A percentile compares a stretch with the other conserved stretches of the same genome.
Conservation (phyloP, 2,888 invertebrate species). For the Acanthococcus lagerstroemiae region DNA sequence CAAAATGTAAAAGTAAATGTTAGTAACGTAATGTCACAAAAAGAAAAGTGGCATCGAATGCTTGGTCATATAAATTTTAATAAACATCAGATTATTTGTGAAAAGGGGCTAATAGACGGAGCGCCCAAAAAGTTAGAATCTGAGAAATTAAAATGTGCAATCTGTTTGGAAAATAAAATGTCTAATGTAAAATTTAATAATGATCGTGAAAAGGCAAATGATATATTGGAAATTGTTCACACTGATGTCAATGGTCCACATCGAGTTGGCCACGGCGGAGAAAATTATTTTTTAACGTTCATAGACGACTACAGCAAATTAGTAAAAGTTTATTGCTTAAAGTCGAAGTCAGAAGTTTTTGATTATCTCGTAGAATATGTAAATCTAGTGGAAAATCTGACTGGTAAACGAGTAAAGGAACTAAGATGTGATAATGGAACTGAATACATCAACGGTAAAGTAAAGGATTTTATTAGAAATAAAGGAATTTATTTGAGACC, state of each 20-base stretch:
- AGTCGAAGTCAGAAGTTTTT: too few relatives aligned
- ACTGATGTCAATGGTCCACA: not conserved
- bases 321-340: too few relatives aligned
- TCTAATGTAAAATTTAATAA: not conserved
- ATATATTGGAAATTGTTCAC: not conserved
- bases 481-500: conserved; percentile 32
- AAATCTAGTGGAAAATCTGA: too few relatives aligned
- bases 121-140: not conserved
- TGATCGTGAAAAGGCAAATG: not conserved
- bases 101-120: not conserved
- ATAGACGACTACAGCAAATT: too few relatives aligned
- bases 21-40: not conserved
- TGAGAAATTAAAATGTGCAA: not conserved
- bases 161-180: not conserved
- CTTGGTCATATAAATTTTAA: not conserved
- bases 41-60: not conserved
- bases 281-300: too few relatives aligned
- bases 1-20: not conserved
- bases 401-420: too few relatives aligned
- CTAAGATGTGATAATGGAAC: too few relatives aligned
- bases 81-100: not conserved
- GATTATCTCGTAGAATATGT: too few relatives aligned
- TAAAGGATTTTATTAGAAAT: not conserved
- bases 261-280: not conserved
- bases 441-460: not conserved